These are phyloP conservation scores for Zaprionus inermis DNA, from an alignment of 1,140 invertebrate genomes.

Conservation along the genomic window DNA sequence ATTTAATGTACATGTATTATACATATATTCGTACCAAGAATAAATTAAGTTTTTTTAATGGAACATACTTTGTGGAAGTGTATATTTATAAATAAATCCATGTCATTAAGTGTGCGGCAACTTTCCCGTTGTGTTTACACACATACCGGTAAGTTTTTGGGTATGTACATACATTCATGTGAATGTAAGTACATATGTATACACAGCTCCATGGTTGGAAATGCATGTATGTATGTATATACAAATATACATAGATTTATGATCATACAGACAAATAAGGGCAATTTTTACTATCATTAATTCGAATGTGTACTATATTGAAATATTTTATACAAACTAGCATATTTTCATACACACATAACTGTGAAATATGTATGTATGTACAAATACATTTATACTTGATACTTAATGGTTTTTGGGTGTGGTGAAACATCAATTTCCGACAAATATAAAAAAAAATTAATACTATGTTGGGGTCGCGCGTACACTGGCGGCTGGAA, in stretches of 20 bases:
- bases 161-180: neutral
- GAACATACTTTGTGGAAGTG: too few species aligned
- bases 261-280: neutral
- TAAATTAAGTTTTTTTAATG: too few species aligned
- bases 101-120: too few species aligned
- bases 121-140: too few species aligned
- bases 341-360: neutral
- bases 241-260: slow-evolving; percentile 3
- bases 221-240: slow-evolving; percentile 1
- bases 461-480: slow-evolving; percentile 1
- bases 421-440: slow-evolving; percentile 36
- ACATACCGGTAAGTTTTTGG: slow-evolving; percentile 2
- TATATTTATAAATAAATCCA: too few species aligned
- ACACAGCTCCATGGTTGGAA: too few species aligned
- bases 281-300: neutral
- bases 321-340: neutral
- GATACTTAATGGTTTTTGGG: slow-evolving; percentile 16
- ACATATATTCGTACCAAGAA: too few species aligned
- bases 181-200: neutral
- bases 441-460: slow-evolving; percentile 25
- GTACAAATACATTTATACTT: neutral
- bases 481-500: too few species aligned
- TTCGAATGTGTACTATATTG: neutral
- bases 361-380: slow-evolving; percentile 14
- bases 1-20: too few species aligned